Evolutionary conservation across 2,797 vertebrate species (phyloP).

Genomic region (Channa striata): DNA sequence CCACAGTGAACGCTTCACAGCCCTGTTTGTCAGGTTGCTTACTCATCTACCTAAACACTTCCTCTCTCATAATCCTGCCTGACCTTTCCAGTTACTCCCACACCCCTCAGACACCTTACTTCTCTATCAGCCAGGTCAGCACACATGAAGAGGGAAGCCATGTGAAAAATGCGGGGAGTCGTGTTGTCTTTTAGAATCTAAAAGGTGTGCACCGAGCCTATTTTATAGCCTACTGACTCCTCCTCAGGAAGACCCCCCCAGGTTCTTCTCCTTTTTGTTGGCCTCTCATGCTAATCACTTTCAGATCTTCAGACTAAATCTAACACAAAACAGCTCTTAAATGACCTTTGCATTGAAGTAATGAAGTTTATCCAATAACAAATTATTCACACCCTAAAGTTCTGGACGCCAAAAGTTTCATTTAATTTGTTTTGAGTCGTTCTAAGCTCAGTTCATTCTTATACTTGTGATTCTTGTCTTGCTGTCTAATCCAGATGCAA

Average conservation of each 20-base stretch:
- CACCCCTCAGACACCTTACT: conserved; percentile 29
- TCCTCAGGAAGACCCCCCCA: neutral
- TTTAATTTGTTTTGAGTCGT: too few species aligned
- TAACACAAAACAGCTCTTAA: too few species aligned
- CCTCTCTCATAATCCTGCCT: conserved; percentile 65
- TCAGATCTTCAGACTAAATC: too few species aligned
- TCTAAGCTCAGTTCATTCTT: too few species aligned
- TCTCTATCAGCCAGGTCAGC: conserved; percentile 9
- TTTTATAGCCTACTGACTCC: neutral
- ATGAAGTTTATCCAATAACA: too few species aligned
- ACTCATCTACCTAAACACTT: conserved; percentile 72
- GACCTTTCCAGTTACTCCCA: conserved; percentile 57
- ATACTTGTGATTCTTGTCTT: too few species aligned
- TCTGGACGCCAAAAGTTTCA: too few species aligned
- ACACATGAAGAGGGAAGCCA: neutral
- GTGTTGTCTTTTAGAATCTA: neutral
- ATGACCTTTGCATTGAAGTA: too few species aligned
- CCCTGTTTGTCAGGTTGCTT: conserved; percentile 59
- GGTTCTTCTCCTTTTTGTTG: too few species aligned
- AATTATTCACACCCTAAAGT: too few species aligned
- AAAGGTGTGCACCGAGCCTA: neutral
- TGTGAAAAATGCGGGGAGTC: conserved; percentile 2
- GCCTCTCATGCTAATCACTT: too few species aligned
- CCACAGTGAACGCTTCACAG: conserved; percentile 65
- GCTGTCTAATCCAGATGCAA: too few species aligned